Evolutionary conservation across 2,113 vertebrate species (phyloP).

Genomic region (Martes martes): DNA sequence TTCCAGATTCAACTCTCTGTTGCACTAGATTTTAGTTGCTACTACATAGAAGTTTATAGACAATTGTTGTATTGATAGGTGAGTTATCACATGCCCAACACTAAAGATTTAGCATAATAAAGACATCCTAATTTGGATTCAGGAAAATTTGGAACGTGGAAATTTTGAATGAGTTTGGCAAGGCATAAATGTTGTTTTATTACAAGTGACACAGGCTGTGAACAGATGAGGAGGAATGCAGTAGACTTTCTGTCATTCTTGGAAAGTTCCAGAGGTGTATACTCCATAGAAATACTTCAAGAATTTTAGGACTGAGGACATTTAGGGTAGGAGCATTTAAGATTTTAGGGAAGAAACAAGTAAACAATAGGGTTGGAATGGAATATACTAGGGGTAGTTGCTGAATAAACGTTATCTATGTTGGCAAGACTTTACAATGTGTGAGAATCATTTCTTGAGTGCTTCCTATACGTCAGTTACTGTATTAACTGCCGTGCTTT

Average conservation of each 20-base stretch:
- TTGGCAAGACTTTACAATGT: neutral
- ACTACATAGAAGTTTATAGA: neutral
- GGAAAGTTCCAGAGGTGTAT: neutral
- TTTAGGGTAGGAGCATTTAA: neutral
- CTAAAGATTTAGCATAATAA: neutral
- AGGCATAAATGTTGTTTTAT: neutral
- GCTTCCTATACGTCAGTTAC: neutral
- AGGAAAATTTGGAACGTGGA: neutral
- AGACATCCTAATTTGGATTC: neutral
- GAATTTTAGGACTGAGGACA: neutral
- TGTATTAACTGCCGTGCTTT: neutral
- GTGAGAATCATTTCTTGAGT: neutral
- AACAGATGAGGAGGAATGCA: accelerated
- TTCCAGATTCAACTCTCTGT: neutral
- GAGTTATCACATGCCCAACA: neutral
- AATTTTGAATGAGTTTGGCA: neutral
- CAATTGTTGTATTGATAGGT: neutral
- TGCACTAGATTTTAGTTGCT: neutral
- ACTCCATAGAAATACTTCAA: neutral
- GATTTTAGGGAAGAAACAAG: neutral
- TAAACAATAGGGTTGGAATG: neutral
- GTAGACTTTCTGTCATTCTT: neutral
- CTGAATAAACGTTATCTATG: neutral
- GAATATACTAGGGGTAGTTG: neutral
- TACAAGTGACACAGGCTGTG: neutral